These are phyloP conservation scores for Thymelicus lineola DNA, from an alignment of 2,888 invertebrate species.

Conservation along the genomic window DNA sequence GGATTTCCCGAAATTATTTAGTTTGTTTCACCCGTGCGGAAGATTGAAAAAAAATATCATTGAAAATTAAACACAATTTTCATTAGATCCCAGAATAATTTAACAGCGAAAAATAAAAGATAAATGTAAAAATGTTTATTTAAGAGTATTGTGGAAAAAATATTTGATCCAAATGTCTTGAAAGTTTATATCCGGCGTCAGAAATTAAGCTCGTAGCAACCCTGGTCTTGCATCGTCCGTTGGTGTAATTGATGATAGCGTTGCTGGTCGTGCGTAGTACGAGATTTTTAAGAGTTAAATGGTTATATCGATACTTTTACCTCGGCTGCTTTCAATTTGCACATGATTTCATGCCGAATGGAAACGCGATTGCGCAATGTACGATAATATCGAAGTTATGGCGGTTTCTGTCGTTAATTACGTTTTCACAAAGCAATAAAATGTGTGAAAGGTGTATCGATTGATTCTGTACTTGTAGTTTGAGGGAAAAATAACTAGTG, in stretches of 20 bases:
- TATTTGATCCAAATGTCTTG: no score
- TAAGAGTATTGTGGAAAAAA: no score
- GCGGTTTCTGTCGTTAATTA: slow-evolving; percentile 4
- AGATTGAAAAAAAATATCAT: no score
- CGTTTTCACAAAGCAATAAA: slow-evolving; percentile 9
- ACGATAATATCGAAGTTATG: slow-evolving; percentile 16
- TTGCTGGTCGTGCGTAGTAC: slow-evolving; percentile 13
- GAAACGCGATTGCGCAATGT: slow-evolving; percentile 22
- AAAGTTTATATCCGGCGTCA: no score
- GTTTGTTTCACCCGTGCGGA: no score
- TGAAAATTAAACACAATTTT: no score
- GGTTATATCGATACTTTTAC: slow-evolving; percentile 37
- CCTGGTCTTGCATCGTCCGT: slow-evolving; percentile 32
- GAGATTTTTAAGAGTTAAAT: slow-evolving; percentile 32
- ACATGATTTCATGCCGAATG: slow-evolving; percentile 31
- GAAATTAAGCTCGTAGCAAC: no score
- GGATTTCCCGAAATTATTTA: no score
- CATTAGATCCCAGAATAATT: no score
- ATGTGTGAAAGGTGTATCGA: not conserved
- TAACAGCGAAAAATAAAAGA: no score
- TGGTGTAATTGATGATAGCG: slow-evolving; percentile 32
- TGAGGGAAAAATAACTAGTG: no score
- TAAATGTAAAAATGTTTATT: no score
- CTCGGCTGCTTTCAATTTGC: slow-evolving; percentile 31
- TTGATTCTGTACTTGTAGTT: not conserved